Conservation (phyloP, 2,113 vertebrate species). For the Paradoxurus hermaphroditus region DNA sequence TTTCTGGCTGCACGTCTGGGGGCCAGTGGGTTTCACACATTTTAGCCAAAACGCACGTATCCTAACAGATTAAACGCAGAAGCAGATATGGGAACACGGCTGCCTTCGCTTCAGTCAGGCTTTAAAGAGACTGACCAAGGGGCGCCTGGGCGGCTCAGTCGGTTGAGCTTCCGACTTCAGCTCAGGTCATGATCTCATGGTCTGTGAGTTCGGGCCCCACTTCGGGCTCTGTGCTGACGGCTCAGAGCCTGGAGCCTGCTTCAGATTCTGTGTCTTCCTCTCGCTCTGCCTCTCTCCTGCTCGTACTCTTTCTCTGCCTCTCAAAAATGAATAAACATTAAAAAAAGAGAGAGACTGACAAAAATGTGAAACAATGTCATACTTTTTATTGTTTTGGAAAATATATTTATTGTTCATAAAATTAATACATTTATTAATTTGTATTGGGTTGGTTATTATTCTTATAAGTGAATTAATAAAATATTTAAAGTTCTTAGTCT, state of each 20-base stretch:
- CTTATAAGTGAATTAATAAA: neutral
- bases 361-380: neutral
- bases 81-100: neutral
- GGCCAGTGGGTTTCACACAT: neutral
- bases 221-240: too few relatives aligned
- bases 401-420: neutral
- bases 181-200: too few relatives aligned
- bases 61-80: neutral
- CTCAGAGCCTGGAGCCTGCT: too few relatives aligned
- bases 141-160: too few relatives aligned
- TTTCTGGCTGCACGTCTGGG: neutral
- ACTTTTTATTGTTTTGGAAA: neutral
- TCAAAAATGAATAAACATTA: too few relatives aligned
- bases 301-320: too few relatives aligned
- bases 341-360: too few relatives aligned
- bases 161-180: too few relatives aligned
- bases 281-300: too few relatives aligned
- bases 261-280: too few relatives aligned
- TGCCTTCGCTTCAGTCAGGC: neutral
- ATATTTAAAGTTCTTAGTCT: neutral
- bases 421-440: neutral
- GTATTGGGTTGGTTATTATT: neutral
- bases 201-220: too few relatives aligned
- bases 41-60: neutral
- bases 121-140: neutral